Evolutionary conservation across 2,113 vertebrate genomes (phyloP).

Genomic region (Pollachius pollachius): DNA sequence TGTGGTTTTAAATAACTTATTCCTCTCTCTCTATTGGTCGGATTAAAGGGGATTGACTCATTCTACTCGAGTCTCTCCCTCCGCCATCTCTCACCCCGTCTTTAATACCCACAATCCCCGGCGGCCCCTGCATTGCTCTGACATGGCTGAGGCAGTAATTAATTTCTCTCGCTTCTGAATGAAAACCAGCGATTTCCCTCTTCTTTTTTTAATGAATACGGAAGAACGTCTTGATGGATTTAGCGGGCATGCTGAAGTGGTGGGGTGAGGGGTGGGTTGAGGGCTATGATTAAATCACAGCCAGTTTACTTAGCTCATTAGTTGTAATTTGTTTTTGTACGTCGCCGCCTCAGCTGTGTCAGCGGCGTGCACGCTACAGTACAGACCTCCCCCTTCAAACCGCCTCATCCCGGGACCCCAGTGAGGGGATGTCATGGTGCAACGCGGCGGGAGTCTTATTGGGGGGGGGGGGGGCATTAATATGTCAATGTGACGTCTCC

Average conservation of each 20-base stretch:
- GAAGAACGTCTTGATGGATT: constrained; percentile 33
- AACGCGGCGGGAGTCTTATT: too few relatives aligned
- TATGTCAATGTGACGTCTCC: too few relatives aligned
- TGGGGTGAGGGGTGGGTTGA: not conserved
- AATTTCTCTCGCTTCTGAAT: constrained; percentile 65
- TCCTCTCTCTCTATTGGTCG: constrained; percentile 22
- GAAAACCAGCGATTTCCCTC: constrained; percentile 54
- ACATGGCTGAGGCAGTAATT: constrained; percentile 67
- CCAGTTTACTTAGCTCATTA: constrained; percentile 6
- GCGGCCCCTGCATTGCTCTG: constrained; percentile 56
- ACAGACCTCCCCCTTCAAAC: too few relatives aligned
- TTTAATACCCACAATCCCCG: constrained; percentile 67
- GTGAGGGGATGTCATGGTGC: too few relatives aligned
- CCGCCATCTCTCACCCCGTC: constrained; percentile 30
- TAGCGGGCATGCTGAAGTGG: constrained; percentile 4
- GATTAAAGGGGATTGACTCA: constrained; percentile 22
- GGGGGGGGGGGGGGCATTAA: too few relatives aligned
- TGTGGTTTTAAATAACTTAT: constrained; percentile 50
- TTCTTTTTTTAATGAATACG: constrained; percentile 33
- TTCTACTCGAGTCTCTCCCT: constrained; percentile 21
- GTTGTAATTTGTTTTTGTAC: constrained; percentile 5
- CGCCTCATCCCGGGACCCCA: too few relatives aligned
- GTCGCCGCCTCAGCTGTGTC: not conserved
- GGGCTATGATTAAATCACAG: too few relatives aligned
- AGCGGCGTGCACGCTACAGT: not conserved